phyloP scores from a whole-genome alignment of 2,113 vertebrate species.

The Triplophysa tibetana region DNA sequence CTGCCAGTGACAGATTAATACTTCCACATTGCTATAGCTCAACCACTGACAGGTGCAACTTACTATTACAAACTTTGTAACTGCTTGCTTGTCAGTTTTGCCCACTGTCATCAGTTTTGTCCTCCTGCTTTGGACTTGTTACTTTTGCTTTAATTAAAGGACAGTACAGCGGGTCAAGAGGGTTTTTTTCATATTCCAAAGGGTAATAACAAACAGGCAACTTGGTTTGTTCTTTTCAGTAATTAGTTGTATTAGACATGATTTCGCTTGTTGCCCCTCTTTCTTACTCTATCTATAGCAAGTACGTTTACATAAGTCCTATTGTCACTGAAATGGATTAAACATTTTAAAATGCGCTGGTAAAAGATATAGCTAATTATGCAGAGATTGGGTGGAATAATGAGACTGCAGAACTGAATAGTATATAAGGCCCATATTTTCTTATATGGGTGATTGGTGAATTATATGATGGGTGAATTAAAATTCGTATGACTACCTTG shows the following conservation, averaged over 20 bases:
- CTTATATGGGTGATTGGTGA: neutral
- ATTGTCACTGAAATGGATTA: constrained; percentile 41
- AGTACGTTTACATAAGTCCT: neutral
- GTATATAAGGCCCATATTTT: neutral
- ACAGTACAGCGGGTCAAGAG: neutral
- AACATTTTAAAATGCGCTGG: constrained; percentile 54
- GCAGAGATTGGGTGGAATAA: neutral
- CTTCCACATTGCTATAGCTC: constrained; percentile 26
- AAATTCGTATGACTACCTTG: neutral
- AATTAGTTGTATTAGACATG: neutral
- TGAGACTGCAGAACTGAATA: neutral
- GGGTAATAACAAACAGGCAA: neutral
- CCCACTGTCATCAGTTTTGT: constrained; percentile 31
- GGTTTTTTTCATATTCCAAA: neutral
- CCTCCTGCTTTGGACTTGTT: constrained; percentile 13
- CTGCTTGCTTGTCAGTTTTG: neutral
- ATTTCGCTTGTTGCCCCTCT: neutral
- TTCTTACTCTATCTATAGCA: neutral
- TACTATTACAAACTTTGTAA: constrained; percentile 23
- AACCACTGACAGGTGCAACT: constrained; percentile 30
- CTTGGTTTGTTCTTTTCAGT: constrained; percentile 2
- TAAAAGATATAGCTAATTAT: constrained; percentile 49
- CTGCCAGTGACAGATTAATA: neutral
- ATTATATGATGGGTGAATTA: constrained; percentile 51
- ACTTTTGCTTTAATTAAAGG: constrained; percentile 21